Percentiles rank a stretch among this genome's conserved stretches.
phyloP scores from a whole-genome alignment of 2,888 invertebrate genomes.

The Pandemis corylana region DNA sequence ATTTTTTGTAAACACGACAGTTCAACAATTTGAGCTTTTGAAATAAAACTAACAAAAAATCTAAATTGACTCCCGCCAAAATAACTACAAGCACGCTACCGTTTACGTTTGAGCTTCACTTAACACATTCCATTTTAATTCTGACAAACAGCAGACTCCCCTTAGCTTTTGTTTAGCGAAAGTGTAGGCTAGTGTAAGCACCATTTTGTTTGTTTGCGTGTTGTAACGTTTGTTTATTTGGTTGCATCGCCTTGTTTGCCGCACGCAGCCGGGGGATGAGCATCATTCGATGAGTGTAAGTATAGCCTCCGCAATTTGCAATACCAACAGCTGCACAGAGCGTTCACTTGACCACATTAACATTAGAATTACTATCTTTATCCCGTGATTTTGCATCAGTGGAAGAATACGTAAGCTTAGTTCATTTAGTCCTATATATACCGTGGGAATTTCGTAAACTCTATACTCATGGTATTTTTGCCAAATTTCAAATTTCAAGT shows the following conservation, averaged over 20 bases:
- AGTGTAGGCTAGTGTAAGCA: constrained; percentile 21
- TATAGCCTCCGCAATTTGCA: constrained; percentile 54
- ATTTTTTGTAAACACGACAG: background rate
- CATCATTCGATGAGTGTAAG: constrained; percentile 91
- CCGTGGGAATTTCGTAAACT: too few relatives aligned
- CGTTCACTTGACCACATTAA: constrained; percentile 2
- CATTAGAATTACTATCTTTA: too few relatives aligned
- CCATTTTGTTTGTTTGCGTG: constrained; percentile 63
- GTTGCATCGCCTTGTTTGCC: constrained; percentile 81
- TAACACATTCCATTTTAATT: background rate
- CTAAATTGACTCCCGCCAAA: background rate
- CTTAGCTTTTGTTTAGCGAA: constrained; percentile 11
- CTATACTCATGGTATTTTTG: too few relatives aligned
- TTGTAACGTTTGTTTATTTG: constrained; percentile 78
- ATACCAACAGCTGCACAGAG: constrained; percentile 14
- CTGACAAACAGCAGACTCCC: constrained; percentile 12
- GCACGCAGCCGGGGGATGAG: constrained; percentile 87
- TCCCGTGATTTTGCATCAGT: too few relatives aligned
- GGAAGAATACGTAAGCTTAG: too few relatives aligned
- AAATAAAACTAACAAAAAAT: background rate
- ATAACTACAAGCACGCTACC: background rate
- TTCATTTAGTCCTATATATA: too few relatives aligned
- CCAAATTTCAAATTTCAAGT: too few relatives aligned
- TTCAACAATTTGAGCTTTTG: background rate
- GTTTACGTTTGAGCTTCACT: background rate